Evolutionary conservation across 2,797 vertebrate species (phyloP), one percentile per base, ranked within the genome.

Genomic region (Cetoscarus ocellatus): DNA sequence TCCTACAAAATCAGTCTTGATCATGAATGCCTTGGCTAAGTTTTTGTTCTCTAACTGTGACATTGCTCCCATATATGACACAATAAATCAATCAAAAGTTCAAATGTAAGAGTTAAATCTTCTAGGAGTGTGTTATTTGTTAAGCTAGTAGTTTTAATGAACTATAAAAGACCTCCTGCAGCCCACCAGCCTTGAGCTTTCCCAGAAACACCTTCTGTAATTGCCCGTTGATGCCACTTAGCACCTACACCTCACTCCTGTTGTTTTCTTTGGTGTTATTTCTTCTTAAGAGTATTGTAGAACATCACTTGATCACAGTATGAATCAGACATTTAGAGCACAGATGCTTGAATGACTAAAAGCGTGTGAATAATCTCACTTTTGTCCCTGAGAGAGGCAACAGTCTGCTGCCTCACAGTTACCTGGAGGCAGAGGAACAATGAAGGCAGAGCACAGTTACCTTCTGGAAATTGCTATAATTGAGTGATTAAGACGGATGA

Each of bases 401-500:
- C 85, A 61, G 39, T 79, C 70, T 63, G 66, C 71, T 59, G 77
- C 68, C 27, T 72, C 65, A 68, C 55, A 34, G 12, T 73, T 43
- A 84, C 70, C 88, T 83, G 77, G 68, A 78, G 83, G 76, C 74
- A 77, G 60, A 61, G 4, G 43, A 52, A 14, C 12, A 38, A 18
- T 15, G 53, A 67, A 67, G 71, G 83, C 47, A 40, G 77, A 73
- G 70, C 58, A 3, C 73, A 38, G 55, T 40, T 75, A 80, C 68
- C 83, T 82, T 72, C 74, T 69, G 67, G 62, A 80, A 82, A 78
- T 67, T 75, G 80, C 79, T 67, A 13, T 85, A 85, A 85, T 84
- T 84, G 75, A 75, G 80, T 81, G 85, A 87, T 89, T 77, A 86
- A 82, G 77, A 70, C 35, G 0, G 12, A 5, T 89, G 87, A 89